A percentile compares a stretch with the other conserved stretches of the same genome.
These are phyloP conservation scores for Lagria hirta DNA, from an alignment of 2,888 invertebrate genomes.

Conservation along the genomic window DNA sequence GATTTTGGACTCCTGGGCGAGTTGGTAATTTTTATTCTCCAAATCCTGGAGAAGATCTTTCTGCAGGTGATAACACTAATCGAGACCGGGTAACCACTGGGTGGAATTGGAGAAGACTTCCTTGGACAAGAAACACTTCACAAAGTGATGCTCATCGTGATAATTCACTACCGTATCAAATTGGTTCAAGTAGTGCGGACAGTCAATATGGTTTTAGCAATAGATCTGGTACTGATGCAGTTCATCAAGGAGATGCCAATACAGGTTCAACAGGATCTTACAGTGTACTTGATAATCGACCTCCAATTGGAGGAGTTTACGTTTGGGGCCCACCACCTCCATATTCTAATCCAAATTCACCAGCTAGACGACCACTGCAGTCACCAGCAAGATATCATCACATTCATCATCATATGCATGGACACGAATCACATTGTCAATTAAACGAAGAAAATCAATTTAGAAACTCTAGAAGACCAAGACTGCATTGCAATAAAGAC, in stretches of 20 bases:
- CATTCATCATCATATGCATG: conserved; percentile 51
- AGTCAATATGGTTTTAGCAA: conserved; percentile 80
- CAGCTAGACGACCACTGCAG: conserved; percentile 58
- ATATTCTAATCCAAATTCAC: conserved; percentile 78
- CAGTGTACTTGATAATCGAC: conserved; percentile 60
- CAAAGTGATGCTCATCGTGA: conserved; percentile 47
- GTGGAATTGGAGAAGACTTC: conserved; percentile 73
- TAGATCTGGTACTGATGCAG: conserved; percentile 48
- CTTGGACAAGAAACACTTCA: conserved; percentile 64
- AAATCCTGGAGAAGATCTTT: conserved; percentile 68
- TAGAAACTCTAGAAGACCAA: conserved; percentile 42
- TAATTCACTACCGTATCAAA: conserved; percentile 60
- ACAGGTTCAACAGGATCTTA: conserved; percentile 57
- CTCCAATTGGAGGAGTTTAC: conserved; percentile 59
- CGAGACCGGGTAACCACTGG: conserved; percentile 53
- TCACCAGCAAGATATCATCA: conserved; percentile 52
- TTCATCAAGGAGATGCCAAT: conserved; percentile 44
- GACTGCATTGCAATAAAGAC: conserved; percentile 51
- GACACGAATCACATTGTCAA: conserved; percentile 53
- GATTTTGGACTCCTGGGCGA: conserved; percentile 64
- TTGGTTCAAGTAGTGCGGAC: conserved; percentile 71
- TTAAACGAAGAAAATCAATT: conserved; percentile 51
- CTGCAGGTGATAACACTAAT: conserved; percentile 40
- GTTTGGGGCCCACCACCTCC: conserved; percentile 90
- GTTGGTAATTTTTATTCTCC: conserved; percentile 83